These are phyloP conservation scores for Pelmatolapia mariae DNA, from an alignment of 2,113 vertebrate species.

Conservation along the genomic window DNA sequence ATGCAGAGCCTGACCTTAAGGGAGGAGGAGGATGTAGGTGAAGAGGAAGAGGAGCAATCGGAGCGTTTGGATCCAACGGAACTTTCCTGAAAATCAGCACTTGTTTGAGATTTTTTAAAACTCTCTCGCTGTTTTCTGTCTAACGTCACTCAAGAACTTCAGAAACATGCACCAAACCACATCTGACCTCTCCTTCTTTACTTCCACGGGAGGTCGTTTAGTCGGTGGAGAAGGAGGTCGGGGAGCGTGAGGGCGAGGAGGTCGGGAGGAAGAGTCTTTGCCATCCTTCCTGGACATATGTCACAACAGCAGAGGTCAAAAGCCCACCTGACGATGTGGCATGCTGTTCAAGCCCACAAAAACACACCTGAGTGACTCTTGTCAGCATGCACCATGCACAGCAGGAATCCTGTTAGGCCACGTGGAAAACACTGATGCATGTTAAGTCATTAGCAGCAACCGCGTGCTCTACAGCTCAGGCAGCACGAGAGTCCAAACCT, in stretches of 20 bases:
- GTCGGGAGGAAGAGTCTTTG: conserved; percentile 41
- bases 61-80: conserved; percentile 60
- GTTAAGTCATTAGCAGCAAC: neutral
- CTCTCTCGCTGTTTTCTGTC: rapidly evolving
- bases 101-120: neutral
- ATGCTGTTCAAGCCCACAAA: neutral
- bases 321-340: neutral
- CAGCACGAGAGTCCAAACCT: conserved; percentile 32
- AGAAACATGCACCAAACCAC: neutral
- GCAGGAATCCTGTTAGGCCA: neutral
- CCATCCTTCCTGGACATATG: conserved; percentile 60
- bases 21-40: conserved; percentile 68
- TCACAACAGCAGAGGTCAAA: conserved; percentile 13
- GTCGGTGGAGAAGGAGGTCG: neutral
- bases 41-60: conserved; percentile 62
- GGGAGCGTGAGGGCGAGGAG: conserved; percentile 1
- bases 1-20: conserved; percentile 44
- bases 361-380: conserved; percentile 8
- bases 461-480: neutral
- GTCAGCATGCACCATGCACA: conserved; percentile 38
- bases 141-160: neutral
- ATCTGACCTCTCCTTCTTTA: conserved; percentile 64
- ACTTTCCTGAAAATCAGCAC: conserved; percentile 52
- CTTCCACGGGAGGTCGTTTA: conserved; percentile 30
- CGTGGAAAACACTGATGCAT: neutral